phyloP scores from a whole-genome alignment of 2,113 vertebrate genomes.

The Lethenteron camtschaticum region DNA sequence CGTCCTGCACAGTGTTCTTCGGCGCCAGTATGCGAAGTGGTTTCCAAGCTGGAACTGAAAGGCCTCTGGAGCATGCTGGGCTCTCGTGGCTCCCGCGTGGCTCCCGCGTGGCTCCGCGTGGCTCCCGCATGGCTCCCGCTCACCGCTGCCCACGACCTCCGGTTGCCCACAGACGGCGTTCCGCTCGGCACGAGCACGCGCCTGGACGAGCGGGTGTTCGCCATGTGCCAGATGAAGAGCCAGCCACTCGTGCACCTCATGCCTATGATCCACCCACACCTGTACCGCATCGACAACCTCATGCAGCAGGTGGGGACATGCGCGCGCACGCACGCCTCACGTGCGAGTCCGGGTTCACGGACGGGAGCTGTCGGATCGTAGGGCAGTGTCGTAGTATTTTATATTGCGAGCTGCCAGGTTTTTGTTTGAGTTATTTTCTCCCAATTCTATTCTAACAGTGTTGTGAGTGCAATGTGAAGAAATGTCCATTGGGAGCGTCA shows the following conservation, averaged over 20 bases:
- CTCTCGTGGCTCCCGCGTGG: too few species aligned
- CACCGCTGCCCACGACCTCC: too few species aligned
- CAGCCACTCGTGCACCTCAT: constrained; percentile 69
- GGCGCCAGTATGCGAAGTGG: too few species aligned
- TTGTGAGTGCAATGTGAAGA: background rate
- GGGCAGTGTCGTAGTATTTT: background rate
- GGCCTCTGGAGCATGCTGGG: too few species aligned
- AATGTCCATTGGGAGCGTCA: background rate
- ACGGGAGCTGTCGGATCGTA: background rate
- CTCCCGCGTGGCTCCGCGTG: too few species aligned
- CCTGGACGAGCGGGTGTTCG: constrained; percentile 72
- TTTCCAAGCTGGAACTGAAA: too few species aligned
- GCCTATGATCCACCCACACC: constrained; percentile 64
- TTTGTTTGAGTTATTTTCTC: background rate
- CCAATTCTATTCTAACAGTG: background rate
- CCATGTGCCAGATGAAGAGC: constrained; percentile 92
- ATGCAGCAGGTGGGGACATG: constrained; percentile 49
- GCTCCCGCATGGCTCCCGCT: too few species aligned
- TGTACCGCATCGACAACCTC: constrained; percentile 73
- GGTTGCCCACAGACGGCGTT: constrained; percentile 50
- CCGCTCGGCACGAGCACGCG: constrained; percentile 60
- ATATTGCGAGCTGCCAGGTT: background rate
- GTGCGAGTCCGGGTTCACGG: background rate
- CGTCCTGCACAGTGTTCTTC: too few species aligned
- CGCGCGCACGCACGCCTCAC: background rate